Conservation (phyloP, 2,797 vertebrate species). For the Enteromius viviparus region DNA sequence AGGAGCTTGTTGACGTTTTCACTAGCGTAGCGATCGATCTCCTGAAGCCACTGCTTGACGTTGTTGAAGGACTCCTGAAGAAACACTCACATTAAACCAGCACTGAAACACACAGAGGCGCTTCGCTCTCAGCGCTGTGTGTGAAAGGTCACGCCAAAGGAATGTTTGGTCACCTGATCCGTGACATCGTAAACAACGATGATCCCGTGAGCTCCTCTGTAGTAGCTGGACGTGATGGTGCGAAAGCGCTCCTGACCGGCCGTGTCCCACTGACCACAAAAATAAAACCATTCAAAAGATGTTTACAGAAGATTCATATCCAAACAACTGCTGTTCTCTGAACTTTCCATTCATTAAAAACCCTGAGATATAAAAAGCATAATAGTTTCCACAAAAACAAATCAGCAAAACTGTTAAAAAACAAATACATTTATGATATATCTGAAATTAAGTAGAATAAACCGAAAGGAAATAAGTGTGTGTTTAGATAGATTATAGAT, state of each 20-base stretch:
- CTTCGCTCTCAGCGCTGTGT: neutral
- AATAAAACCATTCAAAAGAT: neutral
- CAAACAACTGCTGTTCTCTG: too few species aligned
- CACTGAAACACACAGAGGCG: neutral
- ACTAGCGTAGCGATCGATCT: constrained; percentile 87
- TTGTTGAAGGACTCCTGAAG: constrained; percentile 86
- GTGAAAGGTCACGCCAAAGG: neutral
- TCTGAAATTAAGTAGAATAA: too few species aligned
- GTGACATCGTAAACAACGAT: constrained; percentile 98
- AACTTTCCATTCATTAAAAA: too few species aligned
- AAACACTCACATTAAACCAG: neutral
- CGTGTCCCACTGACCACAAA: constrained; percentile 89
- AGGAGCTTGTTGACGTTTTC: constrained; percentile 90
- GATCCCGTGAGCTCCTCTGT: constrained; percentile 97
- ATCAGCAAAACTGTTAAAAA: neutral
- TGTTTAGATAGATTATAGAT: too few species aligned
- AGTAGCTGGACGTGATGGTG: constrained; percentile 86
- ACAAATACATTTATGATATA: too few species aligned
- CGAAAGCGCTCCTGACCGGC: constrained; percentile 86
- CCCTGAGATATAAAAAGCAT: too few species aligned
- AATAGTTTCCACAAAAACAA: neutral
- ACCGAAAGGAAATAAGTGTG: too few species aligned
- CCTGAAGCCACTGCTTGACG: constrained; percentile 88
- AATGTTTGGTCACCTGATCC: constrained; percentile 84
- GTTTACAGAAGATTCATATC: neutral